Base-by-base conservation (phyloP, 2,113 vertebrate genomes). In the Trochalopteron elliotii region DNA sequence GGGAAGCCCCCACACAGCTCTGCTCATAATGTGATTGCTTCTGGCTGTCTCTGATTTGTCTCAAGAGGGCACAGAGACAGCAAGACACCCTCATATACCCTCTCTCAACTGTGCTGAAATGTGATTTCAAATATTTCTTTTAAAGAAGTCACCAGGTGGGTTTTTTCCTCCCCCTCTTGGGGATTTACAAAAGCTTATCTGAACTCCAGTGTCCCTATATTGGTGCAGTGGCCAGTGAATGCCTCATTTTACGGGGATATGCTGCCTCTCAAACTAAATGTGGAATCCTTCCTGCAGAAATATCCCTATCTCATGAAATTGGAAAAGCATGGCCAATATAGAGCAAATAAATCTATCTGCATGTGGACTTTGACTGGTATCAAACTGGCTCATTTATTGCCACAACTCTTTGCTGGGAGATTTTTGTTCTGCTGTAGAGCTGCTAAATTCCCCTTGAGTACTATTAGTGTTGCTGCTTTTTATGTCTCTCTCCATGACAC, bases 401-500 rank as follows among this genome's bases (percentile, higher is more conserved):
- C 94, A 96, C 93, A 96, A 94, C 86, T 94, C 96, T 96, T 96
- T 90, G 56, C 96, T 96, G 92, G 94, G 96, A 95, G 93, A 96
- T 95, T 97, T 97, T 96, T 97, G 96, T 94, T 96, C 96, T 96
- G 96, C 96, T 96, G 90, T 94, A 96, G 95, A 97, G 90, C 95
- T 93, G 80, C 95, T 97, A 97, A 97, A 95, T 96, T 96, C 96
- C 96, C 93, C 96, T 87, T 79, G 96, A 97, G 96, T 89, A 91
- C 96, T 93, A 96, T 96, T 97, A 96, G 93, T 95, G 95, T 97
- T 96, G 95, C 95, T 96, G 96, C 88, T 96, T 97, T 97, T 97
- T 97, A 97, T 96, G 96, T 95, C 95, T 97, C 96, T 96, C 96
- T 96, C 96, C 96, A 96, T 89, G 96, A 97, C 94, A 96, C 96